Percentiles rank a stretch among this genome's conserved stretches.
phyloP scores from a whole-genome alignment of 1,140 invertebrate species.

The Papilio helenus region DNA sequence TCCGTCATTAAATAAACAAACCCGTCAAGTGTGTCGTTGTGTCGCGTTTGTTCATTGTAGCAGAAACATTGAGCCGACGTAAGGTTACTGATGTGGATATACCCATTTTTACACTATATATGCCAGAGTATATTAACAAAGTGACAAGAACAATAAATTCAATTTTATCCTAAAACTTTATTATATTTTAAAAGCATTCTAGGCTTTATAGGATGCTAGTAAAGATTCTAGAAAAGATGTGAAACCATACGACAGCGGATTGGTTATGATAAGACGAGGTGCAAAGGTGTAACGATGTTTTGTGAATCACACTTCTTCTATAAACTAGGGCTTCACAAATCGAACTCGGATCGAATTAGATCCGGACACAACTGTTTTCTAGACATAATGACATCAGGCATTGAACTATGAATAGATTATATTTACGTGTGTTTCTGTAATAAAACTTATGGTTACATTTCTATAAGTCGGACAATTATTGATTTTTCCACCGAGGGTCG shows the following conservation, averaged over 20 bases:
- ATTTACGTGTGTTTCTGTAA: too few relatives aligned
- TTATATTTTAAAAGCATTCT: not conserved
- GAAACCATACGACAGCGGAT: not conserved
- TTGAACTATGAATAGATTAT: too few relatives aligned
- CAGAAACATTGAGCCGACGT: not conserved
- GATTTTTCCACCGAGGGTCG: not conserved
- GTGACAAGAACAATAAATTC: not conserved
- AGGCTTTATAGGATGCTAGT: not conserved
- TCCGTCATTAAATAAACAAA: conserved; percentile 1
- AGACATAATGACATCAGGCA: not conserved
- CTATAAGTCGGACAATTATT: not conserved
- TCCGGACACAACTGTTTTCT: not conserved
- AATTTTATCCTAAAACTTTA: not conserved
- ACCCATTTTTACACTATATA: not conserved
- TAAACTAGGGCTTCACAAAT: not conserved
- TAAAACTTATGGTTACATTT: not conserved
- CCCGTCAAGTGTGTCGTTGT: not conserved
- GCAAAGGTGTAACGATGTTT: not conserved
- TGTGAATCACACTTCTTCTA: not conserved
- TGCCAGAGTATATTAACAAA: not conserved
- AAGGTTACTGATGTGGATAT: not conserved
- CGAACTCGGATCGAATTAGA: not conserved
- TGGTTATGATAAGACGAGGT: not conserved
- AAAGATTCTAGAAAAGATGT: not conserved
- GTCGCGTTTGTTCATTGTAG: not conserved